phyloP scores from a whole-genome alignment of 1,140 invertebrate species.

The Drosophila tropicalis region DNA sequence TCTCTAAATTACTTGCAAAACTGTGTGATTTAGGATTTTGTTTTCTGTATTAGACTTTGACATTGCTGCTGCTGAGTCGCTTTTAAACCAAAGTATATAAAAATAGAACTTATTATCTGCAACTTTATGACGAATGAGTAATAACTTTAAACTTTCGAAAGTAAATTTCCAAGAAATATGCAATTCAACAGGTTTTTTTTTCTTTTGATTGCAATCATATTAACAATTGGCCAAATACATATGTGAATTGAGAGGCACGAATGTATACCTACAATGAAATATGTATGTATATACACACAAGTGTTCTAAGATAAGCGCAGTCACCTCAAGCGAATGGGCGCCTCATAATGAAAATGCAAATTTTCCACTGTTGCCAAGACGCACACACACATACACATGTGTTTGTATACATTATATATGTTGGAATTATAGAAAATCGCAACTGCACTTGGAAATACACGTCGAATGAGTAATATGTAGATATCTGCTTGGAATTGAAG shows the following conservation, averaged over 20 bases:
- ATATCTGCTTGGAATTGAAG: not conserved
- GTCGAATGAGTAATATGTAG: not conserved
- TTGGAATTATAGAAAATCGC: too few species aligned
- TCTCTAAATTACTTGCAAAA: not conserved
- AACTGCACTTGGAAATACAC: not conserved
- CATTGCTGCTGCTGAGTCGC: not conserved
- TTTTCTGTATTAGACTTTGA: not conserved
- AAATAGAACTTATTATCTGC: slow-evolving; percentile 1
- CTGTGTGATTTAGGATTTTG: not conserved
- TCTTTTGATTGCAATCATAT: not conserved
- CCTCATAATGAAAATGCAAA: slow-evolving; percentile 66
- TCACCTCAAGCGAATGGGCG: slow-evolving; percentile 6
- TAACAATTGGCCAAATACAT: not conserved
- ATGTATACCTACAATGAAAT: not conserved
- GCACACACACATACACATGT: slow-evolving; percentile 17
- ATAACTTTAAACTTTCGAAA: not conserved
- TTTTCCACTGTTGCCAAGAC: slow-evolving; percentile 51
- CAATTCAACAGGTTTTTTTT: not conserved
- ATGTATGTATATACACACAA: not conserved
- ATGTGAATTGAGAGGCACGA: not conserved
- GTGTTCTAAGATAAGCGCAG: slow-evolving; percentile 13
- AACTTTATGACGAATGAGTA: not conserved
- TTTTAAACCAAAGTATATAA: not conserved
- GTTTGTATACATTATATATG: not conserved
- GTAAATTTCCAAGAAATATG: not conserved